Base-by-base conservation (phyloP, 2,113 vertebrate species). In the Noctilio leporinus region DNA sequence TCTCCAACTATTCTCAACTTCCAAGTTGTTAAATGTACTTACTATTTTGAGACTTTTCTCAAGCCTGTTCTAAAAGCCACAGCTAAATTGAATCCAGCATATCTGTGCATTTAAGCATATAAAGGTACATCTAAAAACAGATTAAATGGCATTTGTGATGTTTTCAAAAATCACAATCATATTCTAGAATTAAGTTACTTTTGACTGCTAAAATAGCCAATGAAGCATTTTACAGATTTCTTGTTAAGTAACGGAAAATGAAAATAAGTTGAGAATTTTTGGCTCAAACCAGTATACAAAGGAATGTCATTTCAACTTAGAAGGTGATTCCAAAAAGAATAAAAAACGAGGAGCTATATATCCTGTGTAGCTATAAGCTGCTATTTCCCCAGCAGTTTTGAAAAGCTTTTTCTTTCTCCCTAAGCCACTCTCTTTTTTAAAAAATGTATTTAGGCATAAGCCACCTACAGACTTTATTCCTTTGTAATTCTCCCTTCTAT, bases 401-500 rank as follows among this genome's bases (percentile, higher is more conserved):
- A 7, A 47, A 84, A 76, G 5, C 10, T 45, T 80, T 65, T 30
- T 64, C 7, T 38, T 67, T 67, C 8, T 88, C 24, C 19, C 28
- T 15, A 67, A 35, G 4, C 4, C 30, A 9, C 17, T 12, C 16
- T 14, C 15, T 49, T 40, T 24, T 49, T 40, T 38, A 8, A 78
- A 75, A 43, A 20, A 53, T 45, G 35, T 70, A 83, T 51, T 86
- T 95, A 73, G 35, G 47, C 62, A 93, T 2, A 30, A 91, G 55
- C 20, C 51, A 93, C 19, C 55, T 83, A 86, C 16, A 89, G 47
- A 81, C n/a, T 82, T 89, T 81, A 94, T 73, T 77, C 43, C 22
- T 72, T 93, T 96, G 67, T n/a, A 94, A 89, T 88, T 82, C 30
- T 96, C 49, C 75, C 59, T 94, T 93, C 83, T 84, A 57, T 80